phyloP scores from a whole-genome alignment of 2,113 vertebrate species.

The Vulpes lagopus region DNA sequence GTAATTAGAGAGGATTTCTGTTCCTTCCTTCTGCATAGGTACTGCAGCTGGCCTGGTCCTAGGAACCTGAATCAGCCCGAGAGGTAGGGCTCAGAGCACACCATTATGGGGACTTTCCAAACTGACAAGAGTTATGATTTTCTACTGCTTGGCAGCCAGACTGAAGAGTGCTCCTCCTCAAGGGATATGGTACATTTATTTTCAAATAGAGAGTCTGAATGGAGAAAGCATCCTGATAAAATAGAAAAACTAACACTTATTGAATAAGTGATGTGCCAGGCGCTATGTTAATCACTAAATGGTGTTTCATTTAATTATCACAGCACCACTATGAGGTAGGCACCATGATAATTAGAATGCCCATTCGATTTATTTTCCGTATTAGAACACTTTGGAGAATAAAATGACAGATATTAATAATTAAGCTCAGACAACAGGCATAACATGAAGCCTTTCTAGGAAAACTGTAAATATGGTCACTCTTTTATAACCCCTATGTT shows the following conservation, averaged over 20 bases:
- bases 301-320: conserved; percentile 9
- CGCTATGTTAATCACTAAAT: neutral
- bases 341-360: neutral
- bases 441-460: neutral
- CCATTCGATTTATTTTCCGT: neutral
- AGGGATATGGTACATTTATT: neutral
- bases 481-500: neutral
- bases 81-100: neutral
- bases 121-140: neutral
- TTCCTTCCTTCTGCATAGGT: neutral
- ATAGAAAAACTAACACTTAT: neutral
- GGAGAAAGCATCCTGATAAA: neutral
- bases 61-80: neutral
- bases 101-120: neutral
- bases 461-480: neutral
- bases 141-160: neutral
- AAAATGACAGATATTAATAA: conserved; percentile 33
- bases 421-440: neutral
- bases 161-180: neutral
- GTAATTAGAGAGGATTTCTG: neutral
- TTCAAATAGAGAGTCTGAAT: neutral
- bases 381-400: neutral
- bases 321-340: neutral
- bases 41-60: neutral
- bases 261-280: neutral